These are phyloP conservation scores for Sarcophaga subvicina DNA, from an alignment of 2,888 invertebrate species.

Conservation along the genomic window DNA sequence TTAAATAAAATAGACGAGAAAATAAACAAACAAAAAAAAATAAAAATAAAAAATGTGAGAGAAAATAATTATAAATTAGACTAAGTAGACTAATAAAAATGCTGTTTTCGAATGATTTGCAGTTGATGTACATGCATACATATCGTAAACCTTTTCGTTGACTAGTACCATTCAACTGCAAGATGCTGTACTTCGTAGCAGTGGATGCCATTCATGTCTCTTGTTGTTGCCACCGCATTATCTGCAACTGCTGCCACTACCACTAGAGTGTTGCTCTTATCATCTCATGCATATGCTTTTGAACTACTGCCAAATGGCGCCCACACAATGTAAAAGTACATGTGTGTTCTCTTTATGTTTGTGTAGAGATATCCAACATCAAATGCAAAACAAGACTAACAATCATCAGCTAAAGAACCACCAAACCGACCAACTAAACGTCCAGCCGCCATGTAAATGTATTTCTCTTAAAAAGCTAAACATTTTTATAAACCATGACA, in stretches of 20 bases:
- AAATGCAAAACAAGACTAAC: background rate
- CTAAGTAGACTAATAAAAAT: slow-evolving; percentile 38
- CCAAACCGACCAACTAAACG: background rate
- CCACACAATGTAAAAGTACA: slow-evolving; percentile 40
- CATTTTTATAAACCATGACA: slow-evolving; percentile 44
- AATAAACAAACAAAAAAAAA: background rate
- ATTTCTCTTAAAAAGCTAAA: slow-evolving; percentile 31
- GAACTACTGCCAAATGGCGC: slow-evolving; percentile 58
- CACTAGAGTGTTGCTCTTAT: slow-evolving; percentile 4
- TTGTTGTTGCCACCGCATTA: background rate
- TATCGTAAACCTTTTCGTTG: too few species aligned
- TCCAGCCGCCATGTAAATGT: slow-evolving; percentile 39
- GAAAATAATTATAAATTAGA: background rate
- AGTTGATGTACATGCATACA: slow-evolving; percentile 34
- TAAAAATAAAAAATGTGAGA: background rate
- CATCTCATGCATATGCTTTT: slow-evolving; percentile 40
- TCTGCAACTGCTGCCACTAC: background rate
- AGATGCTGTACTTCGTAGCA: background rate
- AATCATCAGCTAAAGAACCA: background rate
- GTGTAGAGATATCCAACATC: slow-evolving; percentile 11
- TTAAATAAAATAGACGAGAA: slow-evolving; percentile 13
- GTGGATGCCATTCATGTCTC: slow-evolving; percentile 9
- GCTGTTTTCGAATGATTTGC: slow-evolving; percentile 37
- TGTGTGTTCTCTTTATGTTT: background rate
- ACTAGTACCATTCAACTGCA: slow-evolving; percentile 3